Evolutionary conservation across 2,113 vertebrate genomes (phyloP), one percentile per base, ranked within the genome.

Genomic region (Athene cunicularia): DNA sequence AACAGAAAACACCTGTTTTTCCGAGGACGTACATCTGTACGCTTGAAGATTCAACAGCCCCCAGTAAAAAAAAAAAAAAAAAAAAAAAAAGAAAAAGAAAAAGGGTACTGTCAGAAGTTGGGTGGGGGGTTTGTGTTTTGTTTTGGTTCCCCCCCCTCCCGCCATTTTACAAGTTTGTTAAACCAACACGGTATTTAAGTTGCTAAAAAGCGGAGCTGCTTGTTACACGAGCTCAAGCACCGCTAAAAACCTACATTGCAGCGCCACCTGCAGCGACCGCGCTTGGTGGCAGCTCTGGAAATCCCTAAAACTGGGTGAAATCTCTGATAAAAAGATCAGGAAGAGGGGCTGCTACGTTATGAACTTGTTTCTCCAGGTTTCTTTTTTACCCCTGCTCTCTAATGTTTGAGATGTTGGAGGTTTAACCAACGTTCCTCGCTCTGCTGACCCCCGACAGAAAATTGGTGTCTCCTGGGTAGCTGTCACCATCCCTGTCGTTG

Each of bases 241-340:
- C 79, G 95, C 97, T 97, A 92, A 98, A 98, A 98, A 88, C 96
- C 98, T 97, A 98, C 97, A 80, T 98, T 84, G 96, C 97, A 98
- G 98, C 96, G 98, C 98, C 98, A 98, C 97, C 98, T 98, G 94
- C 98, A 98, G 98, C 85, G 64, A 32, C 97, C 73, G 81, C 50
- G 93, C 96, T 95, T 94, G 96, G 83, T 96, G 91, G 73, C 97
- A 95, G 75, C 93, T 35, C 71, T 14, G 86, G 28, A 66, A 90
- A 90, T 1, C 62, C 76, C 74, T 19, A 26, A 9, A 68, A 70
- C 14, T 1, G 10, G 21, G 33, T 0, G 49, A 41, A 73, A 55
- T 12, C 77, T 16, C 0, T 3, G 14, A 20, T 47, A 41, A 58
- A 33, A 16, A 53, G 6, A 37, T 24, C 13, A 3, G 13, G 75